Conservation (phyloP, 2,888 invertebrate genomes). For the Melanostoma mellinum region DNA sequence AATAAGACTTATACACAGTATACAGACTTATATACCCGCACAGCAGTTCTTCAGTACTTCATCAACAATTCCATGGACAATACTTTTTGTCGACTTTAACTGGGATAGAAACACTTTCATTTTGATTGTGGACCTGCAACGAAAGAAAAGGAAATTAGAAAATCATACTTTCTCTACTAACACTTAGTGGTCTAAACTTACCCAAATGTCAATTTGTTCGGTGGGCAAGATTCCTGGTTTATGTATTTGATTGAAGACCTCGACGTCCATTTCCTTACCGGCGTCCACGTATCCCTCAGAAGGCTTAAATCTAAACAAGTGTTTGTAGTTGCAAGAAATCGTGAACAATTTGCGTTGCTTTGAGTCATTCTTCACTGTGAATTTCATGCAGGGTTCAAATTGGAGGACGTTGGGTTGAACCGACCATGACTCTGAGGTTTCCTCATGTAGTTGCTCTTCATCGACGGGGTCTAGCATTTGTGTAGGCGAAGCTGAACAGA, state of each 20-base stretch:
- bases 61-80: conserved; percentile 60
- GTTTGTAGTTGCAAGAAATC: conserved; percentile 76
- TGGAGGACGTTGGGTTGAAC: conserved; percentile 76
- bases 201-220: conserved; percentile 75
- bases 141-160: background rate
- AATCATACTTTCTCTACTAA: background rate
- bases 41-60: background rate
- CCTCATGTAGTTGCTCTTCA: conserved; percentile 75
- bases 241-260: conserved; percentile 60
- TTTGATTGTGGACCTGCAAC: conserved; percentile 78
- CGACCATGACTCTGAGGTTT: conserved; percentile 76
- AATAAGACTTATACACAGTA: conserved; percentile 16
- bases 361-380: conserved; percentile 76
- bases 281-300: conserved; percentile 77
- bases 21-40: conserved; percentile 8
- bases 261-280: conserved; percentile 75
- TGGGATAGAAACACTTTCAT: conserved; percentile 79
- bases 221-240: conserved; percentile 65
- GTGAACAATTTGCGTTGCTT: conserved; percentile 78
- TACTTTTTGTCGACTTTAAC: conserved; percentile 74
- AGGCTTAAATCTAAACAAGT: conserved; percentile 77
- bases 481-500: conserved; percentile 77
- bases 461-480: conserved; percentile 77
- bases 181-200: conserved; percentile 54
- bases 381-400: conserved; percentile 73